These are phyloP conservation scores for Callyntrura guangdongensis DNA, from an alignment of 2,888 invertebrate species.

Conservation along the genomic window DNA sequence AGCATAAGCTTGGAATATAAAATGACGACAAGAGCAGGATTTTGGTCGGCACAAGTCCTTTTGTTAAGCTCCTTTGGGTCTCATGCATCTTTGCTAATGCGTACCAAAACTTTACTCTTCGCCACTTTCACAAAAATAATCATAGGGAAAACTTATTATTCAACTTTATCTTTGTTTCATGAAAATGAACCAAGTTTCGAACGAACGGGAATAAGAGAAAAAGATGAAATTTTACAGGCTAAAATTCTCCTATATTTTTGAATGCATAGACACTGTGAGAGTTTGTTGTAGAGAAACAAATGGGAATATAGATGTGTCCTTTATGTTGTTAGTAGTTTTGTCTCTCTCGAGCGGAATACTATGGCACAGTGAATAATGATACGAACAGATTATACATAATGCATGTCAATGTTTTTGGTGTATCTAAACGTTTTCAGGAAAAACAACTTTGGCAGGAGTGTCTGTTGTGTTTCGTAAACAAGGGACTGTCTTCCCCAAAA, in stretches of 20 bases:
- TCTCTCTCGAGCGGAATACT: background rate
- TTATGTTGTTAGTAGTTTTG: conserved; percentile 4
- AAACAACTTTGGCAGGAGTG: background rate
- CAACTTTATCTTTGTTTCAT: conserved; percentile 51
- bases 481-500: background rate
- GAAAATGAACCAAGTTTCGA: conserved; percentile 43
- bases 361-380: background rate
- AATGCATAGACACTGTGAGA: background rate
- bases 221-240: conserved; percentile 33
- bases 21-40: conserved; percentile 68
- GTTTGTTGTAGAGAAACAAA: background rate
- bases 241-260: background rate
- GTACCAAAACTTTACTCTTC: conserved; percentile 66
- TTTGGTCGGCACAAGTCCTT: conserved; percentile 60
- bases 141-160: conserved; percentile 67
- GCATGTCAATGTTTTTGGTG: background rate
- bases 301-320: background rate
- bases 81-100: conserved; percentile 78
- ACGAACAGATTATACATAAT: conserved; percentile 1
- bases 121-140: conserved; percentile 71
- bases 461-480: background rate
- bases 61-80: conserved; percentile 71
- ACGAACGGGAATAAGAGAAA: background rate
- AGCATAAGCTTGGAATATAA: conserved; percentile 52
- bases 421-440: background rate